Percentiles rank a stretch among this genome's conserved stretches.
Evolutionary conservation across 2,888 invertebrate species (phyloP).

Genomic region (Acanthosoma haemorrhoidale): DNA sequence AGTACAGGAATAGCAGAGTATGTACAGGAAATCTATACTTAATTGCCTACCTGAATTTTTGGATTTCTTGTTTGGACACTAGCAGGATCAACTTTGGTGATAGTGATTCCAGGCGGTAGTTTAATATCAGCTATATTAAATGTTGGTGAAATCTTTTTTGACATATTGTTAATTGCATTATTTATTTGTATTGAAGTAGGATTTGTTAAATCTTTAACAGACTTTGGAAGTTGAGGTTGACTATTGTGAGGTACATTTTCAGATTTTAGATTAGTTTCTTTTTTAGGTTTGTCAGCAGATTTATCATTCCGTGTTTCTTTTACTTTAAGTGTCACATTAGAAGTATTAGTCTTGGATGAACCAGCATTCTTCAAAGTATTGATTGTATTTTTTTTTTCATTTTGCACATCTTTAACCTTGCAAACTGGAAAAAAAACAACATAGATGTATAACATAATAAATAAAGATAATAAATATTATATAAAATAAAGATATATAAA

Average conservation of each 20-base stretch:
- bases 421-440: conserved; percentile 20
- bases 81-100: conserved; percentile 50
- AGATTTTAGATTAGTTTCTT: conserved; percentile 17
- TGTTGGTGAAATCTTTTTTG: conserved; percentile 37
- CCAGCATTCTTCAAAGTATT: not conserved
- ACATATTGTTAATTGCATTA: conserved; percentile 42
- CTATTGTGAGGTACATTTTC: conserved; percentile 17
- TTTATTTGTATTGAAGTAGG: conserved; percentile 43
- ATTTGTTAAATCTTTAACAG: conserved; percentile 40
- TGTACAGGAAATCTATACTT: too few relatives aligned
- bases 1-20: too few relatives aligned
- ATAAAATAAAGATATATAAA: too few relatives aligned
- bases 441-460: not conserved
- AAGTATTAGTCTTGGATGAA: not conserved
- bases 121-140: conserved; percentile 54
- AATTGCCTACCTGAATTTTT: conserved; percentile 32
- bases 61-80: conserved; percentile 45
- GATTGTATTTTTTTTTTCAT: conserved; percentile 4
- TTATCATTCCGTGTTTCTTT: conserved; percentile 11
- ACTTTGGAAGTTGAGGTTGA: conserved; percentile 11
- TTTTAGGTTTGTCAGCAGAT: conserved; percentile 9
- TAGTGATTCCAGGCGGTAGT: conserved; percentile 72
- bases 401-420: conserved; percentile 22
- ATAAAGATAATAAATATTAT: not conserved
- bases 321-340: not conserved